Conservation (phyloP, 2,113 vertebrate species). For the Phoenicopterus ruber region DNA sequence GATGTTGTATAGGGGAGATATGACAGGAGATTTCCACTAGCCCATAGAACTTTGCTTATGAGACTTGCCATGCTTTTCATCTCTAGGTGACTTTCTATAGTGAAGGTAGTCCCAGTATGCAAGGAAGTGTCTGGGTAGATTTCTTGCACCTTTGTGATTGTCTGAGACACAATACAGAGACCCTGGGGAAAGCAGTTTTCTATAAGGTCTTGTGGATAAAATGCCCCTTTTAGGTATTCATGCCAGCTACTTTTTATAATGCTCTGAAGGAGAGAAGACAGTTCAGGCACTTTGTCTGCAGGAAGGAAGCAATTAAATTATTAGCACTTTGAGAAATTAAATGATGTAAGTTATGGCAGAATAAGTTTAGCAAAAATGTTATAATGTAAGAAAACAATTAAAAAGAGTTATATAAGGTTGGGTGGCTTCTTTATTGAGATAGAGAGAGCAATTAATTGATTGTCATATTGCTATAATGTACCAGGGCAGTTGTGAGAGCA, state of each 20-base stretch:
- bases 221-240: slow-evolving; percentile 63
- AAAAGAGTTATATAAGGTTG: slow-evolving; percentile 79
- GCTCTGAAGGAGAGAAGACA: slow-evolving; percentile 35
- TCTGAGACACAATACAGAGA: background rate
- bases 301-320: slow-evolving; percentile 84
- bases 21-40: background rate
- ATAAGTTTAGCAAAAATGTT: slow-evolving; percentile 75
- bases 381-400: slow-evolving; percentile 82
- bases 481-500: slow-evolving; percentile 25
- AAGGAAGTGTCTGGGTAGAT: background rate
- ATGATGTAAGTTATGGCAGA: slow-evolving; percentile 75
- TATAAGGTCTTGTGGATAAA: slow-evolving; percentile 17
- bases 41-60: background rate
- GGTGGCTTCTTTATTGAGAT: slow-evolving; percentile 74
- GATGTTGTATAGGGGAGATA: no score
- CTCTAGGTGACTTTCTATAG: background rate
- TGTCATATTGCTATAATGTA: slow-evolving; percentile 64
- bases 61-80: background rate
- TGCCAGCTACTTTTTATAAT: slow-evolving; percentile 67
- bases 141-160: background rate
- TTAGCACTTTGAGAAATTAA: slow-evolving; percentile 83
- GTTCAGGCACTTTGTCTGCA: slow-evolving; percentile 71
- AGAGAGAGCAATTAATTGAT: slow-evolving; percentile 79
- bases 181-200: slow-evolving; percentile 45
- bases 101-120: background rate